Evolutionary conservation across 2,113 vertebrate species (phyloP).

Genomic region (Copsychus sechellarum): DNA sequence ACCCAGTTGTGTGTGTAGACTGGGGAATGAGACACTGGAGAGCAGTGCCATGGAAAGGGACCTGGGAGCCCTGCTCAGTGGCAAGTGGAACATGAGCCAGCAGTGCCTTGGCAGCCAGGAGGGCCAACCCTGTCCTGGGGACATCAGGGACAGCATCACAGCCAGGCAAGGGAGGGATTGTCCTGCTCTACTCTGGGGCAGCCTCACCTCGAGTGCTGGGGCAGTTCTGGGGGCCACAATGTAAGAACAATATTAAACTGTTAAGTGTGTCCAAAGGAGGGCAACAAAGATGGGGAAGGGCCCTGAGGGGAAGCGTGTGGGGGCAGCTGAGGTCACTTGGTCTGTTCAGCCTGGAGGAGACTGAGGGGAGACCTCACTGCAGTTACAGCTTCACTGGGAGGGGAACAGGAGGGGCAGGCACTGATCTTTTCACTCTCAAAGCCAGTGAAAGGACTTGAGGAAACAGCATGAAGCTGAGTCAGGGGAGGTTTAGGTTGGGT

Average conservation of each 20-base stretch:
- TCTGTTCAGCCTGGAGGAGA: neutral
- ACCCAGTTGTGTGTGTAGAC: neutral
- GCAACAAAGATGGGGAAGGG: neutral
- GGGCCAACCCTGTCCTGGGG: neutral
- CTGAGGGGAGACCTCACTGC: neutral
- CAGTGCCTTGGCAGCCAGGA: neutral
- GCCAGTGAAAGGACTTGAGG: neutral
- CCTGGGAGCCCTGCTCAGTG: accelerated
- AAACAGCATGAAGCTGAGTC: neutral
- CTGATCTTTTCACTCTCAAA: neutral
- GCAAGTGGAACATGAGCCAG: neutral
- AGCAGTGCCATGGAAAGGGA: neutral
- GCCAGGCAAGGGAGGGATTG: neutral
- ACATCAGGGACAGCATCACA: neutral
- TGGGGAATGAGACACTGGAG: neutral
- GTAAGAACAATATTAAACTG: neutral
- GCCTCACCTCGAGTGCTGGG: neutral
- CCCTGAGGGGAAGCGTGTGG: neutral
- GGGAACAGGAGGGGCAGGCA: neutral
- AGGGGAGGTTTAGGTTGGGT: neutral
- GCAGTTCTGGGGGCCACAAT: neutral
- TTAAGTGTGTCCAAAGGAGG: neutral
- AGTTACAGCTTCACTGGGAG: accelerated
- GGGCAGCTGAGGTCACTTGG: too few species aligned
- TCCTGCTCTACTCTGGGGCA: neutral